Percentiles rank a stretch among this genome's conserved stretches.
These are phyloP conservation scores for Geothlypis trichas DNA, from an alignment of 2,113 vertebrate genomes.

Conservation along the genomic window DNA sequence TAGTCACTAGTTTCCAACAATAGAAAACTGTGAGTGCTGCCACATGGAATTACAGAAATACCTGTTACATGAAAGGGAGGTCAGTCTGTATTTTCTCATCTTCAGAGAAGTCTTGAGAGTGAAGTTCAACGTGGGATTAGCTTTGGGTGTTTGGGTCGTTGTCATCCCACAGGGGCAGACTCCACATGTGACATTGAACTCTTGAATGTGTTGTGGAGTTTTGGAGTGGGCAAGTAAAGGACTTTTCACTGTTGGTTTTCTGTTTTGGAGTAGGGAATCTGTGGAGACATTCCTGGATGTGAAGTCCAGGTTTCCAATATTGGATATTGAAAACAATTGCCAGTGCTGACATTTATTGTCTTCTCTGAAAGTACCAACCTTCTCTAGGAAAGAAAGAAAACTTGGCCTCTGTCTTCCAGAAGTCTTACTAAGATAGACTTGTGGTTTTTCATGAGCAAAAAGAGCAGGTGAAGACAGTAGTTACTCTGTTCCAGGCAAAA, in stretches of 20 bases:
- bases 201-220: background rate
- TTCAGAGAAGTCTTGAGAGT: background rate
- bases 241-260: background rate
- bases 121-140: background rate
- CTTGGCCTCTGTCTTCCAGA: background rate
- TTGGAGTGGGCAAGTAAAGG: background rate
- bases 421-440: background rate
- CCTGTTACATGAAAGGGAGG: background rate
- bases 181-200: background rate
- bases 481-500: background rate
- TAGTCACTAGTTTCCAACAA: background rate
- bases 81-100: background rate
- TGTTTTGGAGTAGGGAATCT: background rate
- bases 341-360: background rate
- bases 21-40: background rate
- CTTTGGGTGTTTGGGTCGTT: background rate
- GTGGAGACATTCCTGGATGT: background rate
- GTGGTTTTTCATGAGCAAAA: background rate
- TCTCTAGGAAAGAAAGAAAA: background rate
- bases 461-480: background rate
- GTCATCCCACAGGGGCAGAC: rapidly evolving
- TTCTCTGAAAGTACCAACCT: background rate
- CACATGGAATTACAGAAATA: background rate
- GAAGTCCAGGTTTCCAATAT: background rate
- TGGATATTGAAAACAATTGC: background rate